phyloP scores from a whole-genome alignment of 2,797 vertebrate genomes.

The Pristis pectinata region DNA sequence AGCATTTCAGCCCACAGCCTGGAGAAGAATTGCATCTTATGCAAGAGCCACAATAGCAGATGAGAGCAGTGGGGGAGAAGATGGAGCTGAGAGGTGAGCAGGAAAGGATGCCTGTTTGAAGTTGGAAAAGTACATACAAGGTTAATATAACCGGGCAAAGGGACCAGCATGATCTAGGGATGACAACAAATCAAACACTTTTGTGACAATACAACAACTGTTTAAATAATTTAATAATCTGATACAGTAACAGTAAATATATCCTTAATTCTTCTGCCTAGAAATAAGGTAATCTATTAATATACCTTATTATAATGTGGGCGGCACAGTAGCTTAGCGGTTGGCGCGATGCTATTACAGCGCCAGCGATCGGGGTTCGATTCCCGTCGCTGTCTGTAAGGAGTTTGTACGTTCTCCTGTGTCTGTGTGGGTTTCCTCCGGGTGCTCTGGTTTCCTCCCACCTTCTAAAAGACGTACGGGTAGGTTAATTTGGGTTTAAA shows the following conservation, averaged over 20 bases:
- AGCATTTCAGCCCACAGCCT: not conserved
- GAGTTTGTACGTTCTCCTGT: too few species aligned
- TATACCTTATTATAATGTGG: too few species aligned
- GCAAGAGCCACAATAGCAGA: not conserved
- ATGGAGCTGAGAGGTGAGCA: not conserved
- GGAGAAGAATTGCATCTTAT: not conserved
- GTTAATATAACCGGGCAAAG: not conserved
- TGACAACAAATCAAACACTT: not conserved
- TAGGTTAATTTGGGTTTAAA: too few species aligned
- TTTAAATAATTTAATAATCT: not conserved
- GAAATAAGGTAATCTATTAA: too few species aligned
- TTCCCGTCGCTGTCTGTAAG: too few species aligned
- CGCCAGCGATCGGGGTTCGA: too few species aligned
- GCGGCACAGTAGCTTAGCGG: too few species aligned
- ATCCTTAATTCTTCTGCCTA: not conserved
- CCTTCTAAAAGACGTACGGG: too few species aligned
- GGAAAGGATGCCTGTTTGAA: not conserved
- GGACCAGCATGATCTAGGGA: not conserved
- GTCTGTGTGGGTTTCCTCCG: too few species aligned
- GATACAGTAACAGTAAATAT: not conserved
- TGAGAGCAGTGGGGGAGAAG: not conserved
- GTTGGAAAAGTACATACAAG: not conserved
- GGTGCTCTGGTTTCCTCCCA: too few species aligned
- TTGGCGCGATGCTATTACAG: too few species aligned
- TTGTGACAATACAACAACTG: not conserved